Base-by-base conservation (phyloP, 2,888 invertebrate genomes). In the Boloria selene region DNA sequence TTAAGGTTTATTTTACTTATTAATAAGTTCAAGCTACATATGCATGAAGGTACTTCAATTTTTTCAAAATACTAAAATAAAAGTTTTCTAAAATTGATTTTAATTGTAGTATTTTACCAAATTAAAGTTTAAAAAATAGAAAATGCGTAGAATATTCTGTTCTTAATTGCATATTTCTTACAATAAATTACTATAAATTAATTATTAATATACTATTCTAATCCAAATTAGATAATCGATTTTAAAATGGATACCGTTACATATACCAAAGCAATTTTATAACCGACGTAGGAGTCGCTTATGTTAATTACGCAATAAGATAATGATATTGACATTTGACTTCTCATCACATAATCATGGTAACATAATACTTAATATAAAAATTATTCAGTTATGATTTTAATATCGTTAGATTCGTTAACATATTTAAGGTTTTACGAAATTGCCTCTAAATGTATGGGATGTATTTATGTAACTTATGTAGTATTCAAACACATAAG, bases 361-460 rank as follows among this genome's bases (percentile, higher is more conserved):
- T 52, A 58, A 58, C 31, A 14, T 31, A 58, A 64, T 58, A 58
- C 50, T 52, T 58, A 64, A 47, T 64, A 44, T 14, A 44, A 58
- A 64, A 58, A 18, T 38, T 58, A 64, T 47, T 52, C 45, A 64
- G 44, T 14, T 61, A 14, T 45, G 51, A 64, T 51, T 50, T 58
- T 14, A 56, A 64, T 50, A 47, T 64, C 13, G 26, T 58, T 38
- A 26, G 45, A 58, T 31, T 52, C 52, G 16, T 52, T 56, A 16
- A 44, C 38, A 64, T 31, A 64, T 31, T 7, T 44, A 45, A 52
- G 31, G 47, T 49, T 51, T 56, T 51, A 63, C 42, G 44, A 51
- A 44, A 63, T n/a, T 6, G 26, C 14, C 51, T 44, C 44, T 64
- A 56, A 49, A 13, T 45, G 56, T 14, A 16, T n/a, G 13, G 3